Base-by-base conservation (phyloP, 2,888 invertebrate genomes). In the Ichneumoninae sp. region DNA sequence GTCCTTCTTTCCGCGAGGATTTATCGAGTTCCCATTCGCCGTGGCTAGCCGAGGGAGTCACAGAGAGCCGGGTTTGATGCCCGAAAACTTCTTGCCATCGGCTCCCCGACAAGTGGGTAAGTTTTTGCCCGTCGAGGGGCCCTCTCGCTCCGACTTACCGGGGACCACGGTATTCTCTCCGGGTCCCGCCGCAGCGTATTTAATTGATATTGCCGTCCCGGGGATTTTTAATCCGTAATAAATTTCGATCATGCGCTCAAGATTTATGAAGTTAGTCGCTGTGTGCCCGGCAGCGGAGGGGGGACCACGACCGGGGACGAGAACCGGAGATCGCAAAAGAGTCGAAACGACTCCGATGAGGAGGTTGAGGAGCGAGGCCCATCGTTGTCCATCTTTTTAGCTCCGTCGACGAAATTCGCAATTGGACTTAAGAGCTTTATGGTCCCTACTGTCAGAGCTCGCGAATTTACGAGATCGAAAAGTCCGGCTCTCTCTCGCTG, bases 171-270 rank as follows among this genome's bases (percentile, higher is more conserved):
- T 71, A 40, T 79, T 77, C 54, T 47, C 54, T 57, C 69, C 33
- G 65, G 65, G 57, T 54, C 69, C 69, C 73, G 70, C 73, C 60
- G 77, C 63, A 77, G 73, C 76, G 87, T 87, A 90, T 91, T 92
- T 92, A 92, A 92, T 92, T 92, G 91, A 92, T 92, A 92, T 92
- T 90, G 87, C 87, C 87, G 86, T 77, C 85, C 85, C 86, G 85
- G 85, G 83, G 89, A 89, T 88, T 89, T 88, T 91, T 91, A 91
- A 92, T 91, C 89, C 89, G 89, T 89, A 91, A 92, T 92, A 92
- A 92, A 92, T 92, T 91, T 91, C 89, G 89, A 90, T 92, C 90
- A 88, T 91, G 88, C 85, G 83, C 78, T 71, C 86, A 88, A 91
- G 92, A 92, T 92, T 92, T 92, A 91, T 90, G 89, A 91, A 91